Base-by-base conservation (phyloP, 2,888 invertebrate genomes). In the Ophion ellenae region DNA sequence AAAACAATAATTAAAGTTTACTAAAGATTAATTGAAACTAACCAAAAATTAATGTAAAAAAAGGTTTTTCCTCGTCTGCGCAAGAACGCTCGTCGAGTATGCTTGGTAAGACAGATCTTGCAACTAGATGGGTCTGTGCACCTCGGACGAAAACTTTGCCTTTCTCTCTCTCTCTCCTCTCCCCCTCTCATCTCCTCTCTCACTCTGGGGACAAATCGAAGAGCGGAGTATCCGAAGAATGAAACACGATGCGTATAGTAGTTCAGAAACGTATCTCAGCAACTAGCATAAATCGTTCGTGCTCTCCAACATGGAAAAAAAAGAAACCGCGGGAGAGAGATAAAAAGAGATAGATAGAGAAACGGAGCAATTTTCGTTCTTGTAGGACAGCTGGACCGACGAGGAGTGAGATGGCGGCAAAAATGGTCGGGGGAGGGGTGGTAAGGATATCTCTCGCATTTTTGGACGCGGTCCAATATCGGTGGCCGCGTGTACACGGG, bases 401-500 rank as follows among this genome's bases (percentile, higher is more conserved):
- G 69, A 10, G 40, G 69, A 69, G 45, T 9, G 57, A 53, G 20
- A 14, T 28, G 24, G 45, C 20, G 6, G 64, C 28, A 64, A 20
- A 64, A 20, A 5, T 64, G 69, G n/a, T 47, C 4, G 71, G 57
- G 24, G 73, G 17, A 57, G 57, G 20, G 59, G 9, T 63, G 63
- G 40, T 57, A 47, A 67, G 53, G 78, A 70, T 78, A 76, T 67
- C 71, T 71, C 61, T 61, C 64, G 83, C 47, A 70, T 81, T 59
- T 86, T 83, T 86, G 86, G 86, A 84, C 47, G 76, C 28, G 28
- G 75, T 84, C 86, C 86, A 86, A 86, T 84, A 82, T 82, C 81
- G 74, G 78, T 82, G 75, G 83, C 74, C 64, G 63, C 78, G 82
- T 70, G 74, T 81, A 81, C 75, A 81, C 75, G 81, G 81, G 75